Conservation (phyloP, 2,797 vertebrate genomes). For the Mormyrops boulengeri region DNA sequence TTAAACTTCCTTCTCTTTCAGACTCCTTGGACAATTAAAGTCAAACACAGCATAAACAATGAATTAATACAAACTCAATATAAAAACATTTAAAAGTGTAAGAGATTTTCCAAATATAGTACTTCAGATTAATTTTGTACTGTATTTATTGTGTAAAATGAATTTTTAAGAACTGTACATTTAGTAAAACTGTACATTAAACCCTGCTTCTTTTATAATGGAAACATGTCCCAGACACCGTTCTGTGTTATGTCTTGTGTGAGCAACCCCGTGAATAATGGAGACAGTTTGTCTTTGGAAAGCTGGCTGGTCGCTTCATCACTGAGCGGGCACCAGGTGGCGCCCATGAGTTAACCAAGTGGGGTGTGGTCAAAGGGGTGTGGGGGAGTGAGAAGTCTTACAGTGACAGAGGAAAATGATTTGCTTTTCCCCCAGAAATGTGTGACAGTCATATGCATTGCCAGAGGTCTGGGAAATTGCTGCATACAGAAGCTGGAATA, state of each 20-base stretch:
- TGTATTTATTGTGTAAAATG: slow-evolving; percentile 99
- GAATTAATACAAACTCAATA: slow-evolving; percentile 66
- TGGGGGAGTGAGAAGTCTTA: not conserved
- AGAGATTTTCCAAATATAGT: slow-evolving; percentile 87
- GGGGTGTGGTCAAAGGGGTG: slow-evolving; percentile 25
- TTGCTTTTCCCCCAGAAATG: not conserved
- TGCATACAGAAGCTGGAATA: not conserved
- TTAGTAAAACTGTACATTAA: slow-evolving; percentile 99
- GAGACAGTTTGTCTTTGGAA: not conserved
- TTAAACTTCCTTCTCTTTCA: slow-evolving; percentile 14
- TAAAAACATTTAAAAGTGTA: slow-evolving; percentile 60
- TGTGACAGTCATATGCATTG: not conserved
- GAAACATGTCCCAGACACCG: slow-evolving; percentile 17
- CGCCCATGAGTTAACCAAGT: slow-evolving; percentile 37
- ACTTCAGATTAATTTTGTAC: slow-evolving; percentile 98
- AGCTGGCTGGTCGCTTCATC: slow-evolving; percentile 27
- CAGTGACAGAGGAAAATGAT: not conserved
- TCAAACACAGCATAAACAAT: slow-evolving; percentile 65
- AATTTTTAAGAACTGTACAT: slow-evolving; percentile 97
- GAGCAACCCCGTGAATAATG: slow-evolving; percentile 22
- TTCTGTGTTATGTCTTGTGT: not conserved
- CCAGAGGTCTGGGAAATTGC: not conserved
- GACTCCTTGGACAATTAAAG: slow-evolving; percentile 59
- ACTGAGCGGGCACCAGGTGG: slow-evolving; percentile 52
- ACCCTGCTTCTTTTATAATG: slow-evolving; percentile 87